phyloP scores from a whole-genome alignment of 2,888 invertebrate genomes.

The Meteorus colon region DNA sequence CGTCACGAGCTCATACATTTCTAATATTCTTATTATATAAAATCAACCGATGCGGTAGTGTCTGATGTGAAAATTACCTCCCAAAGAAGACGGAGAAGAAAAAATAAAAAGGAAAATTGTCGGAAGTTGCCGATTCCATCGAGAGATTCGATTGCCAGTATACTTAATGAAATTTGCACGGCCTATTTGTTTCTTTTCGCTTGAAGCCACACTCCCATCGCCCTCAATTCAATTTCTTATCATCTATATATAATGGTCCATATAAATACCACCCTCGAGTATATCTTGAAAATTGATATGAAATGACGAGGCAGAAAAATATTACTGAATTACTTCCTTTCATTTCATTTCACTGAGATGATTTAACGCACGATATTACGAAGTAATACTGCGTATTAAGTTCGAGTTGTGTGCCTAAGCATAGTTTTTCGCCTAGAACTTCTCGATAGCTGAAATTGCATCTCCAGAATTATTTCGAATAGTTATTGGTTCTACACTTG shows the following conservation, averaged over 20 bases:
- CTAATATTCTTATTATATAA: neutral
- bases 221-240: neutral
- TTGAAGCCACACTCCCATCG: neutral
- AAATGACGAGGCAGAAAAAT: neutral
- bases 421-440: no score
- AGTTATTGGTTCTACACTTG: no score
- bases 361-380: no score
- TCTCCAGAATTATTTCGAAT: no score
- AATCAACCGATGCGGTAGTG: neutral
- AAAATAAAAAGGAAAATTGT: neutral
- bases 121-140: neutral
- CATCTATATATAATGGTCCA: neutral
- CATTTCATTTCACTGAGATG: neutral
- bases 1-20: neutral
- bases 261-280: neutral
- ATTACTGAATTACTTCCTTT: neutral
- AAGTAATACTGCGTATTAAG: no score
- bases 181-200: conserved; percentile 6
- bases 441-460: no score
- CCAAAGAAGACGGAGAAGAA: neutral
- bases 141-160: neutral
- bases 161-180: neutral
- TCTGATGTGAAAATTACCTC: neutral
- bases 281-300: conserved; percentile 3
- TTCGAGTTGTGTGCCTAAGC: no score